Evolutionary conservation across 2,888 invertebrate species (phyloP), one percentile per base, ranked within the genome.

Genomic region (Zelleria hepariella): DNA sequence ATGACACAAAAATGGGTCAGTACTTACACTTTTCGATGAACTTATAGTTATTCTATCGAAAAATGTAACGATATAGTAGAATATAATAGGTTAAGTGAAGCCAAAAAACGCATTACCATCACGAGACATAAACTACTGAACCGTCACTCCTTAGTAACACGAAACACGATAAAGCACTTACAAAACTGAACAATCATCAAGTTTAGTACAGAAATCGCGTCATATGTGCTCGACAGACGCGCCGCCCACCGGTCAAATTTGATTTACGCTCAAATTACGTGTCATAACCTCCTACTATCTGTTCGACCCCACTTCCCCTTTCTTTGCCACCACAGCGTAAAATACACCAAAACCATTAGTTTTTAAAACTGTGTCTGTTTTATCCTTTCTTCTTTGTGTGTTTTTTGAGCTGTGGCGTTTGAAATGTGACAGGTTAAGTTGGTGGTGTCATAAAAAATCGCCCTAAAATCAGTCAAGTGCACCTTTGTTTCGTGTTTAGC

Each of bases 201-300:
- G 64, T 67, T 69, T 63, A 62, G 64, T 70, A 70, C 72, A 78
- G 82, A 83, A 86, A 82, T 75, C 74, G 76, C 79, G 84, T 79
- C 88, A 88, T 88, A 88, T 88, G 88, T 70, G 77, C 76, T 69
- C 80, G 88, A 87, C 88, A 87, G 77, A 71, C 67, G 65, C 66
- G 64, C 77, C 87, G 78, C 87, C 88, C 78, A 86, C 84, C 80
- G 82, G 86, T 86, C 88, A 86, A 87, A 88, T 86, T 86, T 88
- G 88, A 88, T 88, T 87, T 87, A 88, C 87, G 86, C 86, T 75
- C 74, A 82, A 87, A 87, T 88, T 82, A 87, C 88, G 82, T 87
- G 86, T 86, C 86, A 86, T 86, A 86, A 82, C 79, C 56, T 80
- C 78, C 72, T 64, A 62, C 32, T 63, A 75, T 75, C 67, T 78